phyloP scores from a whole-genome alignment of 2,113 vertebrate genomes.

The Mus spicilegus region DNA sequence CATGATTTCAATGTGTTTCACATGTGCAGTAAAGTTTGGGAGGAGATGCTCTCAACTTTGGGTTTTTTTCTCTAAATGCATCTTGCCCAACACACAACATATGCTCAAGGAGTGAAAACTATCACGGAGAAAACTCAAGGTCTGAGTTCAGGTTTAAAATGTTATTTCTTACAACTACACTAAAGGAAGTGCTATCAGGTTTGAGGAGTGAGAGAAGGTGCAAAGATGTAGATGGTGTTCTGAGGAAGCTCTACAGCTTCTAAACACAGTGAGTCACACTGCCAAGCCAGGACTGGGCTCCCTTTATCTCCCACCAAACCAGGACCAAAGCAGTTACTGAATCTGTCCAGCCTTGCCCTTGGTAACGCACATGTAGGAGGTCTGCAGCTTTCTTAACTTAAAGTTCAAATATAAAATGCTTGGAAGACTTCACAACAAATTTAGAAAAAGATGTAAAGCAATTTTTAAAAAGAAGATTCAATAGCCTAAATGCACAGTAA shows the following conservation, averaged over 20 bases:
- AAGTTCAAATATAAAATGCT: slow-evolving; percentile 5
- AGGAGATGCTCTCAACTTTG: background rate
- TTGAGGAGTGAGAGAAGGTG: background rate
- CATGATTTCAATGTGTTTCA: background rate
- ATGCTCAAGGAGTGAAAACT: background rate
- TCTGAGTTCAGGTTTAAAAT: background rate
- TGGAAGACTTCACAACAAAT: background rate
- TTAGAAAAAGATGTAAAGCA: background rate
- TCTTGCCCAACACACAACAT: background rate
- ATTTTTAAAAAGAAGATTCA: background rate
- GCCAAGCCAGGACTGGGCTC: background rate
- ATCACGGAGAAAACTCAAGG: background rate
- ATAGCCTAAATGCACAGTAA: background rate
- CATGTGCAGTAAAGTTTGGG: background rate
- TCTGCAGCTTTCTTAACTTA: background rate
- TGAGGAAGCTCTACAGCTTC: background rate
- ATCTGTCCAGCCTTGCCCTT: background rate
- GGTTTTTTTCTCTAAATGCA: background rate
- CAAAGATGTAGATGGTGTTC: background rate
- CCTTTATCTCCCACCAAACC: background rate
- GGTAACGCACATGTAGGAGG: background rate
- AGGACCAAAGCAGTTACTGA: background rate
- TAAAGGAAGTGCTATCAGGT: background rate
- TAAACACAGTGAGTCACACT: background rate
- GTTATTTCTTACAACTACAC: background rate